Evolutionary conservation across 2,113 vertebrate genomes (phyloP), one percentile per base, ranked within the genome.

Genomic region (Pipra filicauda): DNA sequence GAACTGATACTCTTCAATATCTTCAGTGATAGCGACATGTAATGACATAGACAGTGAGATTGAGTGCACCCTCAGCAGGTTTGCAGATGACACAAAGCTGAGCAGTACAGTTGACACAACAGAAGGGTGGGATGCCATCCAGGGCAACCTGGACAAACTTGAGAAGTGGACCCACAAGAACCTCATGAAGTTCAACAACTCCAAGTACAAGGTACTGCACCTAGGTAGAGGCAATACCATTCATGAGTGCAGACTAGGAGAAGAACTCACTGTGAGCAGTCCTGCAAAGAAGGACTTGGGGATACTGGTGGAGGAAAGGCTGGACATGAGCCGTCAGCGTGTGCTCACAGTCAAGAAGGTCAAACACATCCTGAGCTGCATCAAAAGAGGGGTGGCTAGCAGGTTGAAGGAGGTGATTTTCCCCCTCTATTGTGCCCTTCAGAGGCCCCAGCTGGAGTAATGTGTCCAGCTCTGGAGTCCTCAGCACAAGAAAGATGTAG

Each of bases 1-100:
- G 41, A 8, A 24, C 33, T 24, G 19, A 6, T 9, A 12, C 41
- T 49, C 3, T 59, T 67, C 28, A 59, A 12, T 14, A 51, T 13
- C 44, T 37, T 66, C 21, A 23, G 31, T 39, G 37, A 15, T 13
- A 62, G 35, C 5, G 26, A 62, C 35, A 39, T 39, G 59, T 33
- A 59, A 6, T 17, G 23, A 21, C 12, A 37, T 1, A 44, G 51
- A 55, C 28, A 59, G 39, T 33, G 52, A 59, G 18, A 46, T 8
- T 0, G 0, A 66, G 31, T 16, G 8, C 23, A 59, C 8, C 12
- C 12, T 52, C 28, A 67, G 46, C 12, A 20, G 20, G 61, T 52
- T 23, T 67, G 33, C 23, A 3, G 3, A 7, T 44, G 37, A 24
- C 19, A 52, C 1, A 1, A 49, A 58, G 6, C 31, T 58, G 51